Base-by-base conservation (phyloP, 2,888 invertebrate genomes). In the Pachydiplax longipennis region DNA sequence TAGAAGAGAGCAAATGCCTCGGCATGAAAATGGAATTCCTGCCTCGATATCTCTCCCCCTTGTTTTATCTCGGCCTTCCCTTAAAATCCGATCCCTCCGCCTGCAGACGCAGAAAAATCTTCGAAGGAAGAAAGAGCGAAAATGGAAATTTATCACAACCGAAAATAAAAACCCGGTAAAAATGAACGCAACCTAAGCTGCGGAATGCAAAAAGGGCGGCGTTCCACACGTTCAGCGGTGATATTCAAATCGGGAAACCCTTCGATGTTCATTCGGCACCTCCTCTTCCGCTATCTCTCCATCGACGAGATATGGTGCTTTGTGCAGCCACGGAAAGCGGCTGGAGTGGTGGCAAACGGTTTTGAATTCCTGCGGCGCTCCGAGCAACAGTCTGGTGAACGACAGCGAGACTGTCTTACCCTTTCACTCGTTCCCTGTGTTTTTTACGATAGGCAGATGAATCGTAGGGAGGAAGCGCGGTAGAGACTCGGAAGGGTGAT, bases 321-420 rank as follows among this genome's bases (percentile, higher is more conserved):
- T 80, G 31, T 35, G 25, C 80, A 25, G 35, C n/a, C n/a, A 35
- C 81, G 81, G 81, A 31, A 25, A 25, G 80, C 80, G 37, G 37
- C 3, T 37, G 37, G 81, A 81, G 31, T 18, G 80, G 80, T 80
- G 31, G 80, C 80, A 37, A 25, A 80, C 81, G 31, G 53, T 53
- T 58, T 83, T n/a, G 83, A 35, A 83, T 83, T 83, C 83, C 48
- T 83, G 58, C 53, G 83, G 83, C 83, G 25, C 83, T 83, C 53
- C 58, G 25, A 83, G 83, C 83, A 83, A 83, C 83, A 83, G 83
- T 83, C 83, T 58, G 35, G 58, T 25, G 35, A 83, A 58, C 83
- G 83, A 25, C 81, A 40, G 81, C 40, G 37, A 73, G 25, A 83
- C 35, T 35, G 58, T 31, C 61, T 35, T 37, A 73, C 37, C 87